A percentile compares a stretch with the other conserved stretches of the same genome.
Conservation (phyloP, 2,888 invertebrate species). For the Eilema caniola region DNA sequence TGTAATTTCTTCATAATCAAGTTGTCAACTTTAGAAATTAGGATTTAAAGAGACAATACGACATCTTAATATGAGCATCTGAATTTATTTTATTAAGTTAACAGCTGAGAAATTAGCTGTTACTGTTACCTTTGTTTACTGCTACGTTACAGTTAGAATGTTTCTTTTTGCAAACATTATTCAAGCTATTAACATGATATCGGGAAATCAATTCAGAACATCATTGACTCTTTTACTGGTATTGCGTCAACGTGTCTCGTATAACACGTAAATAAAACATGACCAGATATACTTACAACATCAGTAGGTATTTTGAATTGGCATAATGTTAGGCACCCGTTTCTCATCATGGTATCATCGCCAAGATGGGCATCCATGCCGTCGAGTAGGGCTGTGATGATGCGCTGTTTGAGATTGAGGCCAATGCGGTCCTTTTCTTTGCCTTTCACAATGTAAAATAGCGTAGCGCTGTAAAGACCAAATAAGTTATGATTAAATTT, state of each 20-base stretch:
- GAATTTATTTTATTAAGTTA: too few species aligned
- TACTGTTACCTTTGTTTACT: too few species aligned
- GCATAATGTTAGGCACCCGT: constrained; percentile 97
- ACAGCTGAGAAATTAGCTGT: too few species aligned
- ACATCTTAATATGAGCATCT: too few species aligned
- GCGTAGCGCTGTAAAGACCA: constrained; percentile 91
- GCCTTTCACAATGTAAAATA: constrained; percentile 98
- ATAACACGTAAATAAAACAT: background rate
- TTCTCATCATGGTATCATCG: constrained; percentile 98
- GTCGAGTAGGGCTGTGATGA: constrained; percentile 93
- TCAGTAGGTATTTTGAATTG: constrained; percentile 98
- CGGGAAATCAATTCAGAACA: background rate
- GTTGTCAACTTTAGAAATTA: background rate
- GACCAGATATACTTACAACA: constrained; percentile 89
- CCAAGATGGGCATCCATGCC: constrained; percentile 95
- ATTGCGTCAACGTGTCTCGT: background rate
- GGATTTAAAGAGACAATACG: background rate
- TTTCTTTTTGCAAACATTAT: background rate
- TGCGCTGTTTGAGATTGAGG: constrained; percentile 91
- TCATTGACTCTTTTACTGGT: background rate
- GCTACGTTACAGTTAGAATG: too few species aligned
- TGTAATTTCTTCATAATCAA: background rate
- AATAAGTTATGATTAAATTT: background rate
- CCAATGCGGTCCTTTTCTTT: constrained; percentile 92
- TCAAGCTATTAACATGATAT: background rate